These are phyloP conservation scores for Acleris emargana DNA, from an alignment of 2,888 invertebrate species.

Conservation along the genomic window DNA sequence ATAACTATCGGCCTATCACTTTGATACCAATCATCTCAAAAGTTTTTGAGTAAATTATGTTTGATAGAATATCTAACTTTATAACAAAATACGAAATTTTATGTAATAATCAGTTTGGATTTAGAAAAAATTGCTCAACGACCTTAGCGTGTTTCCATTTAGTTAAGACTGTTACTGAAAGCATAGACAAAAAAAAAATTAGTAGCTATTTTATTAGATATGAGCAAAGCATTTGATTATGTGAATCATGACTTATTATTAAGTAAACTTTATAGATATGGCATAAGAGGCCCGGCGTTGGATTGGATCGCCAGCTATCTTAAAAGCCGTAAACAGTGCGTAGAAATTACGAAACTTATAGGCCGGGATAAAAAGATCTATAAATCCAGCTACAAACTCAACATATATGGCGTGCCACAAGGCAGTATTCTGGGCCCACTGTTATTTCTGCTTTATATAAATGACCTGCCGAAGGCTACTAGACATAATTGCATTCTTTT, in stretches of 20 bases:
- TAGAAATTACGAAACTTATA: too few relatives aligned
- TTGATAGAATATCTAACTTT: constrained; percentile 5
- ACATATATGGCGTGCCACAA: too few relatives aligned
- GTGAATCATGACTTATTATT: background rate
- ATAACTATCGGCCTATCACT: constrained; percentile 3
- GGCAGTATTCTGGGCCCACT: too few relatives aligned
- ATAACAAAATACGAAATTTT: background rate
- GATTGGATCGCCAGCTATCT: too few relatives aligned
- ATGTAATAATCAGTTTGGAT: constrained; percentile 18
- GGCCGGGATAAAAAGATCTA: too few relatives aligned
- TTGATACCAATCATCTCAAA: background rate
- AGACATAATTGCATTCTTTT: too few relatives aligned
- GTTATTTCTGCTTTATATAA: too few relatives aligned
- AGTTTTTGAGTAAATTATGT: constrained; percentile 2
- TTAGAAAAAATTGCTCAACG: constrained; percentile 23
- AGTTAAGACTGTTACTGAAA: constrained; percentile 4
- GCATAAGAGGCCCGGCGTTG: background rate
- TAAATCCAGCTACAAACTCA: too few relatives aligned
- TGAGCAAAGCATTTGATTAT: constrained; percentile 27
- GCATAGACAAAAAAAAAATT: constrained; percentile 5
- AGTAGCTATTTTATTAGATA: constrained; percentile 16
- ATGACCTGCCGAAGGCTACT: too few relatives aligned
- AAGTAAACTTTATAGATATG: background rate
- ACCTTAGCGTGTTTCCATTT: constrained; percentile 7
- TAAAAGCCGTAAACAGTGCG: too few relatives aligned